Base-by-base conservation (phyloP, 2,113 vertebrate genomes). In the Pogona vitticeps region DNA sequence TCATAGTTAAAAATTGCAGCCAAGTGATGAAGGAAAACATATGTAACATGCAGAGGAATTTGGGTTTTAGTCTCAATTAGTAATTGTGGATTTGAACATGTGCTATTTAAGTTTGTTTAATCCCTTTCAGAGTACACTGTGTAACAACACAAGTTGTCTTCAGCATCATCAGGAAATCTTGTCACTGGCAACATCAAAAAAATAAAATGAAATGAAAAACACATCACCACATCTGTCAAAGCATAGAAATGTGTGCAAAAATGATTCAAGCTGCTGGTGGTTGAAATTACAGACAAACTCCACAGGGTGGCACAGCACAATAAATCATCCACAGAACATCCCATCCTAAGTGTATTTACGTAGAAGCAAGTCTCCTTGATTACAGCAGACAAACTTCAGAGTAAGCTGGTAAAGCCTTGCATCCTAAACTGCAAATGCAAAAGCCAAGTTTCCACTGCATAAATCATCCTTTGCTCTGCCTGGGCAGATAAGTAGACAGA, bases 51-150 rank as follows among this genome's bases (percentile, higher is more conserved):
- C 88, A 90, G 76, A 94, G 90, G 86, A 91, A 76, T 92, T 86
- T 89, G 93, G 93, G 92, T 85, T 52, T 89, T 83, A 33, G 40
- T 94, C 92, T 92, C 94, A 95, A 95, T 95, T 96, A 96, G 91
- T 90, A 95, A 96, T 92, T 94, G 95, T 92, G 90, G 93, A 95
- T 94, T 89, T 93, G 87, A 96, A 92, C 92, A 93, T 96, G 95
- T 95, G 93, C 93, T 95, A 95, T 96, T 96, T 94, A 95, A 95
- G 82, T 94, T 95, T 94, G 92, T 95, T 96, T 96, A 92, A 95
- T 93, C 95, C 81, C 80, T 95, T 94, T 91, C 88, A 91, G 92
- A 90, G 93, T 92, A 92, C 86, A 93, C 89, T 78, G 83, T 93
- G 81, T 91, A 92, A 93, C 88, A 90, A 93, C 76, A 68, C 91